Evolutionary conservation across 2,888 invertebrate species (phyloP).

Genomic region (Odiellus spinosus): DNA sequence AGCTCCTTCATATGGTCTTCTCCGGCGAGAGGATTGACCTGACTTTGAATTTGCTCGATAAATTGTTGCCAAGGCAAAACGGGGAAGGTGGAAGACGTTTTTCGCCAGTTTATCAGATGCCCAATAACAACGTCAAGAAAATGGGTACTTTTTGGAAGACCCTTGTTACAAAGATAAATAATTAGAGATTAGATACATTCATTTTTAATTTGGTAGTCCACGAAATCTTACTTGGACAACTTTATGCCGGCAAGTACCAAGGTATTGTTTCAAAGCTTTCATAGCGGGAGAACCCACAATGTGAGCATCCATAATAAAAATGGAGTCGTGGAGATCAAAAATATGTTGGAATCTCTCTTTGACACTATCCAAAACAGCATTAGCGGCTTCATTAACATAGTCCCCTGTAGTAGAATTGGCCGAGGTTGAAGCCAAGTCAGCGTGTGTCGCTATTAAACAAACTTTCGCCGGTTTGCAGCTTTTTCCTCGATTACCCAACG

Average conservation of each 20-base stretch:
- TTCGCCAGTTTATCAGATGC: conserved; percentile 37
- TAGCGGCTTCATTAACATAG: conserved; percentile 39
- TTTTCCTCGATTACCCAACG: conserved; percentile 44
- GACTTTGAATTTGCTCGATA: conserved; percentile 38
- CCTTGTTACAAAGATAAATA: conserved; percentile 28
- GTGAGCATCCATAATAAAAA: conserved; percentile 45
- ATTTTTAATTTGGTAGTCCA: too few species aligned
- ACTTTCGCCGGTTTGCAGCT: conserved; percentile 36
- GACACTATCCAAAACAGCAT: conserved; percentile 31
- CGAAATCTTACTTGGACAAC: conserved; percentile 36
- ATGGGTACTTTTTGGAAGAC: conserved; percentile 39
- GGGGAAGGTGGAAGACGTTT: conserved; percentile 41
- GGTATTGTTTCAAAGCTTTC: conserved; percentile 41
- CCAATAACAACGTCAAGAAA: conserved; percentile 41
- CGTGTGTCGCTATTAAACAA: conserved; percentile 47
- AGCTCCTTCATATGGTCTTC: conserved; percentile 46
- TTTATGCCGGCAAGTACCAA: conserved; percentile 37
- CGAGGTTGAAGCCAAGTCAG: conserved; percentile 38
- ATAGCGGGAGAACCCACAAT: conserved; percentile 44
- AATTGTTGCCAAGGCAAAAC: conserved; percentile 44
- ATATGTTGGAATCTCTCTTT: conserved; percentile 37
- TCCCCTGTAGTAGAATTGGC: conserved; percentile 39
- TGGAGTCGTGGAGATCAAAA: conserved; percentile 40
- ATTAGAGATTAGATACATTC: too few species aligned
- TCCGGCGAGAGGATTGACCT: conserved; percentile 47